These are phyloP conservation scores for Augiades crinisus DNA, from an alignment of 2,888 invertebrate genomes.

Conservation along the genomic window DNA sequence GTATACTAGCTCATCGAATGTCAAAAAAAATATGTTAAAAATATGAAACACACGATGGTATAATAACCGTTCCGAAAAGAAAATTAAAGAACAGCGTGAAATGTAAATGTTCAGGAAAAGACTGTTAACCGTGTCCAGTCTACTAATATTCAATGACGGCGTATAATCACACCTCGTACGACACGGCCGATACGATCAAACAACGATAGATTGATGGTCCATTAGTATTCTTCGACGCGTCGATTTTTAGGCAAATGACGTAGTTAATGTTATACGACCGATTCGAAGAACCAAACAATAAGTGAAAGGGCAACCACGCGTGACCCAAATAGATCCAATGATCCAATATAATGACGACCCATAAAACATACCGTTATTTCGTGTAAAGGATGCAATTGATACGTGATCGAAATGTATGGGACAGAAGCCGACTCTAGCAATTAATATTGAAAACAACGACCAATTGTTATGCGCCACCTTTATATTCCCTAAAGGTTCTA, in stretches of 20 bases:
- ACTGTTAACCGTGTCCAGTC: too few relatives aligned
- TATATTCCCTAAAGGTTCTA: constrained; percentile 40
- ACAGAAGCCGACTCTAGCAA: constrained; percentile 27
- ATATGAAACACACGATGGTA: too few relatives aligned
- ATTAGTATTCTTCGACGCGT: constrained; percentile 8
- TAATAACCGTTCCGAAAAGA: too few relatives aligned
- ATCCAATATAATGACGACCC: constrained; percentile 36
- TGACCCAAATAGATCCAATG: constrained; percentile 37
- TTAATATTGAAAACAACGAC: constrained; percentile 40
- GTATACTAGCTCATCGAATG: too few relatives aligned
- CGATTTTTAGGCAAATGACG: neutral
- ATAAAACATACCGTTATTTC: constrained; percentile 43
- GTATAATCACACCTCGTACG: too few relatives aligned
- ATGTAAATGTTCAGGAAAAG: too few relatives aligned
- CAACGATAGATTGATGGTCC: neutral
- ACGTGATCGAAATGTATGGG: constrained; percentile 36
- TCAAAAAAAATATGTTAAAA: too few relatives aligned
- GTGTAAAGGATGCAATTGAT: constrained; percentile 42
- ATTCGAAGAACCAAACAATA: constrained; percentile 27
- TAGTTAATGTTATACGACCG: neutral
- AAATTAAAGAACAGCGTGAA: too few relatives aligned
- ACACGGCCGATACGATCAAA: neutral
- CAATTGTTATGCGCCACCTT: constrained; percentile 32
- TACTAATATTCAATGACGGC: too few relatives aligned
- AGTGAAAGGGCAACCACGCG: constrained; percentile 38